Conservation (phyloP, 1,140 invertebrate genomes). For the Mamestra configurata region DNA sequence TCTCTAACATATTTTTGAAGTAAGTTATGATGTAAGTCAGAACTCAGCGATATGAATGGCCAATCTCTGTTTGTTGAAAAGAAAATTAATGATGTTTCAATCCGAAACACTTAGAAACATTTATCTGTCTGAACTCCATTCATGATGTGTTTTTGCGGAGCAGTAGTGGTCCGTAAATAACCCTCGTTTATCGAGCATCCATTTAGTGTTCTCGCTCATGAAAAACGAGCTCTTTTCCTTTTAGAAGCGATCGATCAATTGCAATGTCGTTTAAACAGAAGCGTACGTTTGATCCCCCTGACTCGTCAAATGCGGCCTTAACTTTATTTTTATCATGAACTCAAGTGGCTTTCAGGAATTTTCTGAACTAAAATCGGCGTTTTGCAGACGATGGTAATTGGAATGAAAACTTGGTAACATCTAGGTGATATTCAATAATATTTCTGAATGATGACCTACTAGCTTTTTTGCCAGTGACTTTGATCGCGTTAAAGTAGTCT, state of each 20-base stretch:
- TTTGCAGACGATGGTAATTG: not conserved
- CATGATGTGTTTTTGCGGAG: slow-evolving; percentile 68
- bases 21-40: slow-evolving; percentile 32
- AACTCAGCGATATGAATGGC: slow-evolving; percentile 24
- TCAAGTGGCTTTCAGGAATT: slow-evolving; percentile 1
- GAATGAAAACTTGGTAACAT: not conserved
- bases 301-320: slow-evolving; percentile 58
- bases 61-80: slow-evolving; percentile 56
- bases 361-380: not conserved
- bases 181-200: slow-evolving; percentile 72
- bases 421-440: not conserved
- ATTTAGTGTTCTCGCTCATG: slow-evolving; percentile 75
- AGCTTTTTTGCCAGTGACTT: too few relatives aligned
- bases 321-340: slow-evolving; percentile 20
- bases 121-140: slow-evolving; percentile 73
- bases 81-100: slow-evolving; percentile 81
- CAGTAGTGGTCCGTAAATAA: slow-evolving; percentile 75
- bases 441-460: too few relatives aligned
- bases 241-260: slow-evolving; percentile 74
- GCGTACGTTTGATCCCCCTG: slow-evolving; percentile 69
- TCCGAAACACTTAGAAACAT: slow-evolving; percentile 71
- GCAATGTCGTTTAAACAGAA: slow-evolving; percentile 77
- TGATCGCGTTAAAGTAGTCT: too few relatives aligned
- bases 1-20: not conserved
- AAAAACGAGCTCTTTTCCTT: slow-evolving; percentile 76